Base-by-base conservation (phyloP, 2,797 vertebrate genomes). In the Sebastes kiyomatsui region DNA sequence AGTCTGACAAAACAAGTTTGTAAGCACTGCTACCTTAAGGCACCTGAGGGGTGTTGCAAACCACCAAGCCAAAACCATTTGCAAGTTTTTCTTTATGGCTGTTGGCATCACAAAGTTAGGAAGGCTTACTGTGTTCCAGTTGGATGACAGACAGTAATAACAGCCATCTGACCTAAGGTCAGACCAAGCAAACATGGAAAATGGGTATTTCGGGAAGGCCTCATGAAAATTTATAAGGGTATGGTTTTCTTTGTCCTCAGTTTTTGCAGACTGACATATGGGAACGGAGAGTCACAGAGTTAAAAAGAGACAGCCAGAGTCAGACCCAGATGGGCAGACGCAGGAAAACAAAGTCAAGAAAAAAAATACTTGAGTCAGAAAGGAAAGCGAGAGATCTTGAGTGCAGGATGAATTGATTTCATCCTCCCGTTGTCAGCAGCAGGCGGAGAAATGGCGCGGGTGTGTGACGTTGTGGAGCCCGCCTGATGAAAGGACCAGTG, bases 381-480 rank as follows among this genome's bases (percentile, higher is more conserved):
- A 69, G 14, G 32, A 75, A 80, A 82, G 54, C 20, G 14, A 67
- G 68, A 69, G 80, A 75, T 65, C 67, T 67, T 65, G 72, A 84
- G 75, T 52, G 69, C 87, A 88, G 89, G 87, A 88, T 88, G 85
- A 88, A 90, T 89, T 90, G 68, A 82, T 91, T 90, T 90, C 70
- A 75, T 89, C 86, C 86, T 89, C 68, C 70, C 66, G 38, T 90
- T 82, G 88, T 90, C 85, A 85, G 86, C 81, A 70, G 77, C 76
- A 65, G 72, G 77, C 74, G 54, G 59, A 90, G 86, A 82, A 79
- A 82, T 66, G 82, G 42, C 2, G 25, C 56, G 28, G 70, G 81
- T 81, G 75, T 7, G 70, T 84, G 87, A 80, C 4, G 38, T 59
- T 46, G 38, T 59, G 54, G 62, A 54, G 76, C 58, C 83, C 7